phyloP scores from a whole-genome alignment of 2,797 vertebrate species.

The Macropus fuliginosus region DNA sequence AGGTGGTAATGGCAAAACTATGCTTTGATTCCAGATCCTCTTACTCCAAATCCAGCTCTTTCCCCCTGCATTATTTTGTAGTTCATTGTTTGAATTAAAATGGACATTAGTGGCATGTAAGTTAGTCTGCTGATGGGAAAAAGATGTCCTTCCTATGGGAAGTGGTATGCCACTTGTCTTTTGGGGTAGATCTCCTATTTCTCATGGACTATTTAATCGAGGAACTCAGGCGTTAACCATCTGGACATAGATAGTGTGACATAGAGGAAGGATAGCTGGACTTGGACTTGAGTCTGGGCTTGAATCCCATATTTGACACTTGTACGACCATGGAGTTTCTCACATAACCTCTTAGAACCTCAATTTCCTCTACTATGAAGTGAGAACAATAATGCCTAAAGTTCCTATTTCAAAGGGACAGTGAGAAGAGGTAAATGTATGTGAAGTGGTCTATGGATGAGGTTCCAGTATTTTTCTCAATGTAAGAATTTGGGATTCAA shows the following conservation, averaged over 20 bases:
- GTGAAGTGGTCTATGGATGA: not conserved
- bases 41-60: not conserved
- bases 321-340: not conserved
- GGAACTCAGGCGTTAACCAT: not conserved
- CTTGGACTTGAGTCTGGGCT: not conserved
- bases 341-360: not conserved
- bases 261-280: not conserved
- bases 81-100: not conserved
- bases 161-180: not conserved
- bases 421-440: not conserved
- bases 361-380: not conserved
- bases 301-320: not conserved
- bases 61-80: not conserved
- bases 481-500: not conserved
- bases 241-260: not conserved
- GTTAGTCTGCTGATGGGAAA: not conserved
- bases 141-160: not conserved
- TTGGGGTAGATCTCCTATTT: not conserved
- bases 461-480: not conserved
- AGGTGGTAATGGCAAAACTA: not conserved
- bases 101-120: not conserved
- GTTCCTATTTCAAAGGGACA: not conserved
- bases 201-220: not conserved
- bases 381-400: not conserved
- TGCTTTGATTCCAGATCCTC: not conserved